These are phyloP conservation scores for Nasua narica DNA, from an alignment of 2,797 vertebrate species.

Conservation along the genomic window DNA sequence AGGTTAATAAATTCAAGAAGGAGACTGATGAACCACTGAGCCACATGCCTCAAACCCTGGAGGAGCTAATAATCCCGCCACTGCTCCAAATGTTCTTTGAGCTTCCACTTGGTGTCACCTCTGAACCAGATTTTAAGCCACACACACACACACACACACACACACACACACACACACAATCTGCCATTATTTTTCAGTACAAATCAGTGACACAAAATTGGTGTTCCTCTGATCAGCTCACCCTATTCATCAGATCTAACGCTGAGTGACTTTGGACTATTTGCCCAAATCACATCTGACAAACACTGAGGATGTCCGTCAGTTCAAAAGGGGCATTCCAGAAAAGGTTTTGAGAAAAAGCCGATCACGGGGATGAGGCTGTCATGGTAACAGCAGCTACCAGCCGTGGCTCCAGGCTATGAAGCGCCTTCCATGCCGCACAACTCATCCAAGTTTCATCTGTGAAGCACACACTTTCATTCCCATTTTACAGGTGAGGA, in stretches of 20 bases:
- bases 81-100: not conserved
- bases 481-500: not conserved
- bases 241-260: not conserved
- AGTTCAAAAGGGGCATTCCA: constrained; percentile 21
- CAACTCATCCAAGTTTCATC: not conserved
- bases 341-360: constrained; percentile 24
- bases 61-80: not conserved
- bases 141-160: not conserved
- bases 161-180: not conserved
- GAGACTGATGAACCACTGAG: not conserved
- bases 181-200: not conserved
- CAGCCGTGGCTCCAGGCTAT: not conserved
- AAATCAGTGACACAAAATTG: constrained; percentile 11
- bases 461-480: constrained; percentile 11
- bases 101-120: not conserved
- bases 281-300: not conserved
- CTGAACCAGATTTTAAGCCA: constrained; percentile 40
- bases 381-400: not conserved
- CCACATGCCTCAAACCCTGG: not conserved
- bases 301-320: not conserved
- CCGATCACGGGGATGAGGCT: not conserved
- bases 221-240: not conserved
- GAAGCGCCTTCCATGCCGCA: not conserved
- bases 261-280: not conserved
- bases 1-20: constrained; percentile 30